These are phyloP conservation scores for Steinernema scapterisci DNA, from an alignment of 2,888 invertebrate genomes.

Conservation along the genomic window DNA sequence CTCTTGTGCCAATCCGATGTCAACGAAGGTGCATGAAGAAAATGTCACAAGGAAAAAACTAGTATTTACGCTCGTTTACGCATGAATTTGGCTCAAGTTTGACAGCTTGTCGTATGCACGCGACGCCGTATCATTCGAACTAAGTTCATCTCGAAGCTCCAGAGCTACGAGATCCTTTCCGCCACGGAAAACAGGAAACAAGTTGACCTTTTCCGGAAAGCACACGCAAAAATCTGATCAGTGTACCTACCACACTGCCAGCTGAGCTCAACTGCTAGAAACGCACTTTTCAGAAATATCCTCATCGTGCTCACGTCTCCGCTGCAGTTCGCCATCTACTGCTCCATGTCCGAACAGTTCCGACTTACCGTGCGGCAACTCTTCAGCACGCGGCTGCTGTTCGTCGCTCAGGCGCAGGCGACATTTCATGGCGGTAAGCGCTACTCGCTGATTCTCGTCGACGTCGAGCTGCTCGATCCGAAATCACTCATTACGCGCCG, in stretches of 20 bases:
- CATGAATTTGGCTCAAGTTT: neutral
- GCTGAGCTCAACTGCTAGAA: neutral
- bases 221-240: too few relatives aligned
- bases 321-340: slow-evolving; percentile 87
- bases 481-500: slow-evolving; percentile 34
- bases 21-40: neutral
- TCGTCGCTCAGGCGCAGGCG: slow-evolving; percentile 59
- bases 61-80: slow-evolving; percentile 11
- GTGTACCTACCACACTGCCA: neutral
- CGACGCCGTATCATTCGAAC: neutral
- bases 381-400: slow-evolving; percentile 71
- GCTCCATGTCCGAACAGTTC: slow-evolving; percentile 91
- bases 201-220: too few relatives aligned
- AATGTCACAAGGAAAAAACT: neutral
- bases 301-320: slow-evolving; percentile 88
- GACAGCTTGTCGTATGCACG: slow-evolving; percentile 29
- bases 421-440: slow-evolving; percentile 61
- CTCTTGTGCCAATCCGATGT: neutral
- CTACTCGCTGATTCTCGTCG: slow-evolving; percentile 59
- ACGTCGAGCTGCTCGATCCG: slow-evolving; percentile 49
- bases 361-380: slow-evolving; percentile 84
- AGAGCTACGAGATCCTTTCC: neutral
- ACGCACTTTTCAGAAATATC: slow-evolving; percentile 80
- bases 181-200: too few relatives aligned
- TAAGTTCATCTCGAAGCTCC: neutral